phyloP scores from a whole-genome alignment of 2,888 invertebrate species.

The Eristalis pertinax region DNA sequence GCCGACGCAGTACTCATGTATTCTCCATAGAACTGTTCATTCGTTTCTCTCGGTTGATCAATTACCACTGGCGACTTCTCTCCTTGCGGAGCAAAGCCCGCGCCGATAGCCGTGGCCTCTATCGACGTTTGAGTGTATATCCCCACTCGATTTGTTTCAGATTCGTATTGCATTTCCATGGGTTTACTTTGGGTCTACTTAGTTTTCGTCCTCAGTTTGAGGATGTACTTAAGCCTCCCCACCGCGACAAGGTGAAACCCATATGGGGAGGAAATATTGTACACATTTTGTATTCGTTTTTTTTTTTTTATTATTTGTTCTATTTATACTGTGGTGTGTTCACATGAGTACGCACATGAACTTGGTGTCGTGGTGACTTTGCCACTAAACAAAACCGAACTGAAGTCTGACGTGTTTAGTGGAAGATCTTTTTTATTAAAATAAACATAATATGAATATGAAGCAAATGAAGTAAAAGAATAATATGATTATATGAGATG shows the following conservation, averaged over 20 bases:
- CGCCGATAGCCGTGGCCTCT: slow-evolving; percentile 62
- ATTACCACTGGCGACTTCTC: slow-evolving; percentile 61
- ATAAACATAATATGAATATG: neutral
- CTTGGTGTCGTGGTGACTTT: too few relatives aligned
- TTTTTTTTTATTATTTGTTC: neutral
- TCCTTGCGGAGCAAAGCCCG: slow-evolving; percentile 48
- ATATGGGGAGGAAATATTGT: slow-evolving; percentile 21
- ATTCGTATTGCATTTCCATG: slow-evolving; percentile 35
- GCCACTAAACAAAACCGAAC: too few relatives aligned
- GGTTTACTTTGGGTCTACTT: slow-evolving; percentile 54
- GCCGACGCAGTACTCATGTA: neutral
- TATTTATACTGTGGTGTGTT: too few relatives aligned
- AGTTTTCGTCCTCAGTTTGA: slow-evolving; percentile 21
- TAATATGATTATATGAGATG: neutral
- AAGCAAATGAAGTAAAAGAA: neutral
- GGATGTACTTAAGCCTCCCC: slow-evolving; percentile 56
- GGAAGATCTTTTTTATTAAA: too few relatives aligned
- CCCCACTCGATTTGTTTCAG: slow-evolving; percentile 49
- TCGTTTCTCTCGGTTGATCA: neutral
- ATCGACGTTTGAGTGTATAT: slow-evolving; percentile 63
- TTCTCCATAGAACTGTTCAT: neutral
- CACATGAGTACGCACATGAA: too few relatives aligned
- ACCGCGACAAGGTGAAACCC: slow-evolving; percentile 69
- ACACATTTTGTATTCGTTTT: neutral
- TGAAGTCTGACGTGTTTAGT: too few relatives aligned